Evolutionary conservation across 2,888 invertebrate species (phyloP).

Genomic region (Parochlus steinenii): DNA sequence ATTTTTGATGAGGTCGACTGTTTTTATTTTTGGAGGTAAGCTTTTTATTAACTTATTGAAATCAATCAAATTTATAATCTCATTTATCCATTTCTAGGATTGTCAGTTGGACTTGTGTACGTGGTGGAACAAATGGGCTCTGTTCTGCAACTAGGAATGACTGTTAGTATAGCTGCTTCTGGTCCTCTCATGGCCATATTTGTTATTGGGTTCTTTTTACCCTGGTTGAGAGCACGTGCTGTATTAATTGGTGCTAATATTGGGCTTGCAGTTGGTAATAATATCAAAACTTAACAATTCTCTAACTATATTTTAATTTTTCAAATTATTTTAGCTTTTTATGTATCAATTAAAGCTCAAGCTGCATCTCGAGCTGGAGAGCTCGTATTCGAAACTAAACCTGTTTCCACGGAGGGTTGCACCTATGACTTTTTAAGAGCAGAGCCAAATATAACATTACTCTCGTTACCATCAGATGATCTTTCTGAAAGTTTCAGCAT

Average conservation of each 20-base stretch:
- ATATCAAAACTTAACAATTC: too few relatives aligned
- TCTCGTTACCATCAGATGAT: too few relatives aligned
- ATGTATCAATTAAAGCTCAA: slow-evolving; percentile 53
- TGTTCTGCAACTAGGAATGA: slow-evolving; percentile 48
- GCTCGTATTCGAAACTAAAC: slow-evolving; percentile 37
- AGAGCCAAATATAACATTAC: too few relatives aligned
- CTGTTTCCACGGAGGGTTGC: slow-evolving; percentile 34
- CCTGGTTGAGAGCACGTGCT: slow-evolving; percentile 52
- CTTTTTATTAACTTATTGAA: too few relatives aligned
- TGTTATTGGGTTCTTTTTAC: slow-evolving; percentile 49
- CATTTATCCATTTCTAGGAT: too few relatives aligned
- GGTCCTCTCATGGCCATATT: slow-evolving; percentile 52
- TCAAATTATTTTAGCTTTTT: slow-evolving; percentile 45
- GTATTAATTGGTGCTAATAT: slow-evolving; percentile 46
- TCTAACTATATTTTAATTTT: too few relatives aligned
- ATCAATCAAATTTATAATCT: too few relatives aligned
- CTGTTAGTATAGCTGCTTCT: slow-evolving; percentile 48
- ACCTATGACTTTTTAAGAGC: slow-evolving; percentile 23
- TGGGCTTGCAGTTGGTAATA: slow-evolving; percentile 15
- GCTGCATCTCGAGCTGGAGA: slow-evolving; percentile 45
- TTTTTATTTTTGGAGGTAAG: slow-evolving; percentile 42
- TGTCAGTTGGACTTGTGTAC: slow-evolving; percentile 47
- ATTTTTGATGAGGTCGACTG: slow-evolving; percentile 45
- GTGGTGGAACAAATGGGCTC: slow-evolving; percentile 48
- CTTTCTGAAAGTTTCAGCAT: too few relatives aligned